Evolutionary conservation across 2,113 vertebrate species (phyloP), one percentile per base, ranked within the genome.

Genomic region (Marcusenius ussheri): DNA sequence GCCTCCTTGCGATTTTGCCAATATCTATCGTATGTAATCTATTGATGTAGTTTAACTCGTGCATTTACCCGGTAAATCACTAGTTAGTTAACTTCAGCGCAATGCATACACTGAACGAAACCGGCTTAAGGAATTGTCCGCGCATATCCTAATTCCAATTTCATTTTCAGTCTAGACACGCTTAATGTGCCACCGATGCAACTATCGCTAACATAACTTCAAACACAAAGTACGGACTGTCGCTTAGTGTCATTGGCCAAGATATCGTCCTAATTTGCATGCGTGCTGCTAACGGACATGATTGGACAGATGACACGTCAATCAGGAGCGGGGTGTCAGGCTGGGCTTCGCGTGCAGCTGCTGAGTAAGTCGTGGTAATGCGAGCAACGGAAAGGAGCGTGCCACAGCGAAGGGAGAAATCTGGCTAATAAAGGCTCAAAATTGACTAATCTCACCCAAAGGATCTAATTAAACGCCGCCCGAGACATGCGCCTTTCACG

Each of bases 401-500:
- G 90, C 46, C 50, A 83, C 74, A 89, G 47, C 83, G 89, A 46
- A 88, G 77, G 50, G 46, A 47, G 49, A 56, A 74, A 47, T 46
- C 88, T 46, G 90, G 90, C 90, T 90, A 39, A 89, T 87, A 51
- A 19, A 53, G 53, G 27, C 53, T 89, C 45, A 51, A 88, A 88
- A 88, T 70, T 56, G 88, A 45, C 62, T 10, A 42, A 70, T 51
- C 39, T 31, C 39, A 17, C 11, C 42, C 31, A 35, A 83, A 80
- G 46, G 90, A 84, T 90, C 70, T 83, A 9, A 74, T 66, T 89
- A n/a, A 89, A 89, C 58, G 62, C 42, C 77, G 50, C 45, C 27
- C 93, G 93, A 95, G 96, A 95, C 94, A 97, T 97, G 97, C 96
- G 96, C 91, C 95, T 96, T 66, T 92, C 96, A 90, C 94, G 97